phyloP scores from a whole-genome alignment of 2,888 invertebrate species.

The Clunio marinus region DNA sequence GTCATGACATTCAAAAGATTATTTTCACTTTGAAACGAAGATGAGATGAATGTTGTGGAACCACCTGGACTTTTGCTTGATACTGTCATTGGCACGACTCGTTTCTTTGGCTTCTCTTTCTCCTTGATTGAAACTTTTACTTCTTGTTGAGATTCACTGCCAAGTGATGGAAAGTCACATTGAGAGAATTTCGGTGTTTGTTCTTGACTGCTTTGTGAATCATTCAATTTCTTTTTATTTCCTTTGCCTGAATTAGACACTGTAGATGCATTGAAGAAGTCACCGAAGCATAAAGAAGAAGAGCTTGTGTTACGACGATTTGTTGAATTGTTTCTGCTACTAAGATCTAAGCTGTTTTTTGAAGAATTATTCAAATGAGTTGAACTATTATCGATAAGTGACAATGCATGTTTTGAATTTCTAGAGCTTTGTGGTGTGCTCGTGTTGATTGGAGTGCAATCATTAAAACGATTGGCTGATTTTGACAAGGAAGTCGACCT shows the following conservation, averaged over 20 bases:
- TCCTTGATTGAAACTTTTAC: conserved; percentile 38
- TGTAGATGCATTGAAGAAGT: conserved; percentile 46
- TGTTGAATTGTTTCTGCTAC: conserved; percentile 40
- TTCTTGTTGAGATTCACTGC: conserved; percentile 14
- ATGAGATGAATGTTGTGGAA: conserved; percentile 44
- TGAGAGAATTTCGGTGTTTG: conserved; percentile 22
- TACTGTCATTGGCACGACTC: conserved; percentile 48
- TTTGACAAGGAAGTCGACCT: background rate
- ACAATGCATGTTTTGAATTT: conserved; percentile 25
- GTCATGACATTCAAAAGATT: conserved; percentile 47
- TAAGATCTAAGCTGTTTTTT: conserved; percentile 18
- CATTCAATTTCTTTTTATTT: conserved; percentile 8
- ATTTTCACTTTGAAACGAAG: conserved; percentile 50
- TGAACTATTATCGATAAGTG: conserved; percentile 38
- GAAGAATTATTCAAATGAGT: conserved; percentile 23
- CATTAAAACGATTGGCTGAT: conserved; percentile 17
- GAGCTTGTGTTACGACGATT: conserved; percentile 40
- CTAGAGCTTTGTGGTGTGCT: conserved; percentile 34
- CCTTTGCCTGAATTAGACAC: conserved; percentile 40
- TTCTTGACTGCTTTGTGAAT: background rate
- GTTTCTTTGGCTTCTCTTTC: conserved; percentile 45
- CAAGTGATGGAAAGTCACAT: conserved; percentile 26
- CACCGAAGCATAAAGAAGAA: conserved; percentile 47
- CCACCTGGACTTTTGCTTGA: conserved; percentile 44
- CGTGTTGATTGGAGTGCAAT: conserved; percentile 15